Base-by-base conservation (phyloP, 1,140 invertebrate genomes). In the Drosophila watanabei region DNA sequence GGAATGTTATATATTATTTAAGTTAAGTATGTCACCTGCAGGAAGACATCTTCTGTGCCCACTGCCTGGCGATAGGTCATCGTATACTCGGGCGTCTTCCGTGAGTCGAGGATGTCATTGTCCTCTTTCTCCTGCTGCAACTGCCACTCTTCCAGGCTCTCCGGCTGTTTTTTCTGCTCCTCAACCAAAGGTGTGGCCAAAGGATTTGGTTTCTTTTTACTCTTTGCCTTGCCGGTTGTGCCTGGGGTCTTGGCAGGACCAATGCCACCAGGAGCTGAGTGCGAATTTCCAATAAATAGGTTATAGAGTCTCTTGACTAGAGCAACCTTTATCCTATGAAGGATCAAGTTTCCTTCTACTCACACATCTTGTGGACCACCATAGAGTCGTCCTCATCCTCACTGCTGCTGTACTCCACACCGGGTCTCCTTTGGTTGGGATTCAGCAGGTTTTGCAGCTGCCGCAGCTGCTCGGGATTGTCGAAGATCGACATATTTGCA, bases 31-130 rank as follows among this genome's bases (percentile, higher is more conserved):
- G 48, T 41, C 48, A 97, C 96, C 93, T 97, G 96, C 52, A 98
- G 94, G 93, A 95, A 98, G 39, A 98, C 95, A 92, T 98, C 97
- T 93, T 98, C 97, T 1, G 97, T 95, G 11, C 95, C 95, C 3
- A 98, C 97, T 54, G 96, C 94, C 93, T 98, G 98, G 79, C 97
- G 96, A 91, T 97, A 98, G 82, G 96, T 95, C 84, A 98, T 96
- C 24, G 96, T 96, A 94, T 97, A 98, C 76, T 95, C 95, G 2
- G 97, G 97, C 43, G 94, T 94, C 82, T 95, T 95, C 52, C 97
- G 94, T 4, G 95, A 95, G 80, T 96, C 96, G 10, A 95, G 75
- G 10, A 94, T 77, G 84, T 95, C 95, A 0, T 59, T 69, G 63
- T 93, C 84, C 32, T 86, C 73, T 4, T 91, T 92, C 8, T 93